These are phyloP conservation scores for Peromyscus attwateri DNA, from an alignment of 2,797 vertebrate species.

Conservation along the genomic window DNA sequence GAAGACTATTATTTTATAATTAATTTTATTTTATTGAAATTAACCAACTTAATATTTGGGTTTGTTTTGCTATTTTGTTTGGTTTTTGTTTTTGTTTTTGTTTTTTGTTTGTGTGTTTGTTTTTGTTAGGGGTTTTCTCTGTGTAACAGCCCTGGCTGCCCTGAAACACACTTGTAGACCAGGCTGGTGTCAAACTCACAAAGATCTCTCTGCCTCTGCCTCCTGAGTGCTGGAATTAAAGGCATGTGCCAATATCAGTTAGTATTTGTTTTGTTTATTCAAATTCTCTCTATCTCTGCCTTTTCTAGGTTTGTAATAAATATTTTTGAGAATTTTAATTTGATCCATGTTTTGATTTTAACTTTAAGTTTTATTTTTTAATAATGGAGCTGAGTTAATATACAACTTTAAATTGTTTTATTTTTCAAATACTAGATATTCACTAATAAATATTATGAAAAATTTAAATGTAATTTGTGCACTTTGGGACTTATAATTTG, in stretches of 20 bases:
- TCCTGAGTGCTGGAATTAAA: not conserved
- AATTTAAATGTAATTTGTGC: not conserved
- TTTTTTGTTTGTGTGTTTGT: not conserved
- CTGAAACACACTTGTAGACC: too few relatives aligned
- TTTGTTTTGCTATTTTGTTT: not conserved
- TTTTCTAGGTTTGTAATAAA: not conserved
- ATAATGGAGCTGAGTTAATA: not conserved
- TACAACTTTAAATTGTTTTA: not conserved
- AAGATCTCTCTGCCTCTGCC: not conserved
- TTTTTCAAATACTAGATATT: not conserved
- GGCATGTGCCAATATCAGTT: not conserved
- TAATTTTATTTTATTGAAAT: not conserved
- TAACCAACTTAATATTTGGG: not conserved
- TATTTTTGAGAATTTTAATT: conserved; percentile 26
- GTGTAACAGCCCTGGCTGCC: not conserved
- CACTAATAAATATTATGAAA: not conserved
- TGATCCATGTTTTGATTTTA: not conserved
- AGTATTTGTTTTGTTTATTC: not conserved
- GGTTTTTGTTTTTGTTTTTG: not conserved
- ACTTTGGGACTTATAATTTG: not conserved
- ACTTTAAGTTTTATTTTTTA: not conserved
- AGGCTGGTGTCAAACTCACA: not conserved
- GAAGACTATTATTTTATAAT: not conserved
- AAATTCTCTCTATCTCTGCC: not conserved
- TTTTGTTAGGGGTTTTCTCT: not conserved